A percentile compares a stretch with the other conserved stretches of the same genome.
phyloP scores from a whole-genome alignment of 2,113 vertebrate genomes.

The Xiphophorus maculatus region DNA sequence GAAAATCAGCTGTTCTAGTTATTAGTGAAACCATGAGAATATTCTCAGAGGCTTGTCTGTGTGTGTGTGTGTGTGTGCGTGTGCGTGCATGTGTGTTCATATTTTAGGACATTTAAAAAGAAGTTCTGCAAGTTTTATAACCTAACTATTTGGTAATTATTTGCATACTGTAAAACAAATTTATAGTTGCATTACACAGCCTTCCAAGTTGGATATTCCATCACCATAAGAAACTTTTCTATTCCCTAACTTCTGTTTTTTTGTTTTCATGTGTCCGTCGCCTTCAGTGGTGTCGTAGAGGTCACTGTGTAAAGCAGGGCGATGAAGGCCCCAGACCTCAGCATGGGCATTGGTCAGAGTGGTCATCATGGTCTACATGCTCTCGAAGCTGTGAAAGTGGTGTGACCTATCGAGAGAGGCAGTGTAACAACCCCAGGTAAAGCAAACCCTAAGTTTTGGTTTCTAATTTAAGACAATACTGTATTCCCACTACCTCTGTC shows the following conservation, averaged over 20 bases:
- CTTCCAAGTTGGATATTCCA: slow-evolving; percentile 3
- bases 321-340: slow-evolving; percentile 85
- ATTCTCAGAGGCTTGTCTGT: slow-evolving; percentile 26
- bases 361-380: slow-evolving; percentile 88
- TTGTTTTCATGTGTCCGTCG: not conserved
- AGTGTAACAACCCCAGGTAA: slow-evolving; percentile 87
- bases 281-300: slow-evolving; percentile 88
- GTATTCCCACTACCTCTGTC: not conserved
- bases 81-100: not conserved
- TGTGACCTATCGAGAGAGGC: slow-evolving; percentile 84
- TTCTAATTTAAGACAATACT: not conserved
- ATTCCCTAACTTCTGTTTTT: not conserved
- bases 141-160: slow-evolving; percentile 20
- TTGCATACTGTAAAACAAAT: not conserved
- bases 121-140: slow-evolving; percentile 27
- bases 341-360: slow-evolving; percentile 87
- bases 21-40: slow-evolving; percentile 53
- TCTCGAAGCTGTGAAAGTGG: slow-evolving; percentile 89
- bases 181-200: not conserved
- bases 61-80: slow-evolving; percentile 17
- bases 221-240: not conserved
- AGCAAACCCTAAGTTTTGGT: not conserved
- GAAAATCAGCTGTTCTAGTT: slow-evolving; percentile 71
- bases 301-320: slow-evolving; percentile 88
- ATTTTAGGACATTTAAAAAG: slow-evolving; percentile 19